Percentiles rank a stretch among this genome's conserved stretches.
phyloP scores from a whole-genome alignment of 2,797 vertebrate genomes.

The Rhinichthys osculus region DNA sequence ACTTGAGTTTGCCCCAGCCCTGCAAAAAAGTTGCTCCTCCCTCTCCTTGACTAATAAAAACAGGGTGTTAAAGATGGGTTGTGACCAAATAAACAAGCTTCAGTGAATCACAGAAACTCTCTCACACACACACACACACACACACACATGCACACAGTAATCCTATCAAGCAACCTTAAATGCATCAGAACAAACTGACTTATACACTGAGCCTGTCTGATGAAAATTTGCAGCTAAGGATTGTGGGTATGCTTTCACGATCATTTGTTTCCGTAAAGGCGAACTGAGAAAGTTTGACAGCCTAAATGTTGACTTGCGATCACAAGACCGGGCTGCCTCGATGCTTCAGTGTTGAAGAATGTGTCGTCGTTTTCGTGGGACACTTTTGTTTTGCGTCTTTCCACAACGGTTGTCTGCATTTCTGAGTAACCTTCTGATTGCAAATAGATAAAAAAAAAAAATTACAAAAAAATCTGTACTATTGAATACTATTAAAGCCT shows the following conservation, averaged over 20 bases:
- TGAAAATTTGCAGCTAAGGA: slow-evolving; percentile 40
- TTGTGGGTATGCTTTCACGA: slow-evolving; percentile 40
- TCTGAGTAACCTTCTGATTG: slow-evolving; percentile 41
- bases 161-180: slow-evolving; percentile 22
- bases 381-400: slow-evolving; percentile 34
- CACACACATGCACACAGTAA: slow-evolving; percentile 9
- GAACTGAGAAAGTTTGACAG: background rate
- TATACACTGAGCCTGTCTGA: slow-evolving; percentile 22
- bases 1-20: slow-evolving; percentile 17
- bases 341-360: slow-evolving; percentile 42
- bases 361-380: slow-evolving; percentile 43
- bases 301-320: slow-evolving; percentile 19
- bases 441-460: slow-evolving; percentile 19
- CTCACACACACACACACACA: background rate
- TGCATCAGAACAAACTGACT: slow-evolving; percentile 31
- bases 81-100: slow-evolving; percentile 49
- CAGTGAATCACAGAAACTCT: slow-evolving; percentile 27
- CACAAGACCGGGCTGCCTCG: slow-evolving; percentile 22
- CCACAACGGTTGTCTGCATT: slow-evolving; percentile 44
- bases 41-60: slow-evolving; percentile 33
- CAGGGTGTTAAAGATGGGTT: slow-evolving; percentile 35
- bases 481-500: slow-evolving; percentile 39
- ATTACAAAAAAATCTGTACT: slow-evolving; percentile 11
- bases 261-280: slow-evolving; percentile 22
- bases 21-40: slow-evolving; percentile 15